phyloP scores from a whole-genome alignment of 2,888 invertebrate genomes.

The Globia sparganii region DNA sequence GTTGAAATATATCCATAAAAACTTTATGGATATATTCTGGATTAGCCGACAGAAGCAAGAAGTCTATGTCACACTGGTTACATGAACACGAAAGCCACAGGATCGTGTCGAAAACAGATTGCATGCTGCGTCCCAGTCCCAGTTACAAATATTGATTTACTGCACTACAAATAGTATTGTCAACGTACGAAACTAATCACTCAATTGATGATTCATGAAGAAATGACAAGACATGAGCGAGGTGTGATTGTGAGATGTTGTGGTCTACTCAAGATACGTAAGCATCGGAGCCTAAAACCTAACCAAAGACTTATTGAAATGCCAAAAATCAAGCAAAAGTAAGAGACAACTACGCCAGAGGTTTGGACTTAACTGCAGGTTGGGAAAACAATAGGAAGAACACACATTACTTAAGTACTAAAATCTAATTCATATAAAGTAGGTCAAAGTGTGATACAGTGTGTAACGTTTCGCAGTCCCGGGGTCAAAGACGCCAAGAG shows the following conservation, averaged over 20 bases:
- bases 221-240: slow-evolving; percentile 13
- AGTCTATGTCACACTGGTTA: slow-evolving; percentile 15
- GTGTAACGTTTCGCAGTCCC: slow-evolving; percentile 70
- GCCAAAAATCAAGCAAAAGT: slow-evolving; percentile 2
- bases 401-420: slow-evolving; percentile 32
- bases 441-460: slow-evolving; percentile 74
- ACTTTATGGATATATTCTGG: neutral
- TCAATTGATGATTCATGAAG: slow-evolving; percentile 29
- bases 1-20: neutral
- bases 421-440: slow-evolving; percentile 66
- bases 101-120: slow-evolving; percentile 61
- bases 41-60: slow-evolving; percentile 9
- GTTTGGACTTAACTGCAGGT: neutral
- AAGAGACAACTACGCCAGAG: neutral
- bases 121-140: slow-evolving; percentile 54
- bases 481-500: slow-evolving; percentile 74
- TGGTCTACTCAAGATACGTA: neutral
- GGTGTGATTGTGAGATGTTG: neutral
- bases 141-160: slow-evolving; percentile 55
- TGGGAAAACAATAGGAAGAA: neutral
- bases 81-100: slow-evolving; percentile 41
- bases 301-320: neutral
- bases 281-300: neutral
- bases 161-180: slow-evolving; percentile 38
- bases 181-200: slow-evolving; percentile 25